Evolutionary conservation across 1,140 invertebrate species (phyloP).

Genomic region (Drosophila elegans): DNA sequence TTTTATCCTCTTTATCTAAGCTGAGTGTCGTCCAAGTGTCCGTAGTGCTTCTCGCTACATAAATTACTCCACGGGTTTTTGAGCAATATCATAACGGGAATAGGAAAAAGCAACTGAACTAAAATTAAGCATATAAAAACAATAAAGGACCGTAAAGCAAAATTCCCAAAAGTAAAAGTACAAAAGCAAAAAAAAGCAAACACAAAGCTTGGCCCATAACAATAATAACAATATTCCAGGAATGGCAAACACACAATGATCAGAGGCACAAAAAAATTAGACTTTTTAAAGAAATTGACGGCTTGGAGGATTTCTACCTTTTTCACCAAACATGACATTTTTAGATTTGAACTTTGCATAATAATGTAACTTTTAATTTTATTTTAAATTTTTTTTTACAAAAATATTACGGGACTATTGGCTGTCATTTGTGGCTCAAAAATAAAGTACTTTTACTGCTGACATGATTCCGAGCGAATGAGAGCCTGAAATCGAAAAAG

Average conservation of each 20-base stretch:
- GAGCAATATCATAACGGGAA: conserved; percentile 46
- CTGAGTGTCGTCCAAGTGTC: conserved; percentile 78
- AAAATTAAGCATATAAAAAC: conserved; percentile 57
- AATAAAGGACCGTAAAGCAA: conserved; percentile 33
- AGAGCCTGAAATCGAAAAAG: too few species aligned
- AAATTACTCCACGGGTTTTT: conserved; percentile 70
- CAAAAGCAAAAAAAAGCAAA: conserved; percentile 25
- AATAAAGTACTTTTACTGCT: too few species aligned
- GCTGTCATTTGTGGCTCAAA: too few species aligned
- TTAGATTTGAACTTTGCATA: too few species aligned
- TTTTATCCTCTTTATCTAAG: conserved; percentile 81
- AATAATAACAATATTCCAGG: conserved; percentile 27
- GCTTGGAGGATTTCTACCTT: background rate
- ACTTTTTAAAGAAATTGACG: background rate
- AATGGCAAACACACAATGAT: conserved; percentile 13
- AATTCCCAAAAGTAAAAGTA: conserved; percentile 22
- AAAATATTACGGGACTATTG: too few species aligned
- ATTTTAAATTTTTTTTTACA: too few species aligned
- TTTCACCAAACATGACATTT: too few species aligned
- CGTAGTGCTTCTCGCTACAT: conserved; percentile 77
- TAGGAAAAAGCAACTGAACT: conserved; percentile 38
- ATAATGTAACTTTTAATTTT: too few species aligned
- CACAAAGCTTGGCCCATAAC: conserved; percentile 8
- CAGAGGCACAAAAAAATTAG: too few species aligned
- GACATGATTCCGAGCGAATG: too few species aligned